Conservation (phyloP, 2,888 invertebrate genomes). For the Yponomeuta sedellus region DNA sequence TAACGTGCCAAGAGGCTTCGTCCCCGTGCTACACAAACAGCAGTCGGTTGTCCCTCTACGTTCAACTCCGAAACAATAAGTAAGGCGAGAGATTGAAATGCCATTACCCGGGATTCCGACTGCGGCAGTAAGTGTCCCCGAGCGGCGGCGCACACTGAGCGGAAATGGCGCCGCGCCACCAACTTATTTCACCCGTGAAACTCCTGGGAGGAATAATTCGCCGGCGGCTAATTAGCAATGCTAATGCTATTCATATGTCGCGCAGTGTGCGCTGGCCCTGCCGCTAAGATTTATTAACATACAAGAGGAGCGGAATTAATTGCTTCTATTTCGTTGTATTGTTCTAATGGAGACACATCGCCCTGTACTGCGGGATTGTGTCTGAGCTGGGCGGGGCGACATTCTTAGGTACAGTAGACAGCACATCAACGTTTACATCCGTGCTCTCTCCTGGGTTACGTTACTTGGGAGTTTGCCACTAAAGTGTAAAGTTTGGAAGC, state of each 20-base stretch:
- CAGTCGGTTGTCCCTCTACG: no score
- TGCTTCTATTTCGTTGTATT: constrained; percentile 3
- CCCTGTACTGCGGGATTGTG: background rate
- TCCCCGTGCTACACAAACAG: no score
- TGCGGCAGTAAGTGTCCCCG: background rate
- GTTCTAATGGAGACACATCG: constrained; percentile 2
- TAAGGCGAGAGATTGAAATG: constrained; percentile 1
- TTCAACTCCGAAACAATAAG: background rate
- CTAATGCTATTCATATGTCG: constrained; percentile 1
- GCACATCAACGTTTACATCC: no score
- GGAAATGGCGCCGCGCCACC: background rate
- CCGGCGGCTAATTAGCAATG: constrained; percentile 2
- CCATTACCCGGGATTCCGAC: background rate
- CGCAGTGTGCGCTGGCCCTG: background rate
- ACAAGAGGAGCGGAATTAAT: background rate
- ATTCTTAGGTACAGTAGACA: no score
- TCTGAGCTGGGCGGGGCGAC: background rate
- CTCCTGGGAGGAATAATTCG: constrained; percentile 2
- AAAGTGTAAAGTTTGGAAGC: no score
- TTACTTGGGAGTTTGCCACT: no score
- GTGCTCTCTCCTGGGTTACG: no score
- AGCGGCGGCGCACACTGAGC: background rate
- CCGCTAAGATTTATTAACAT: background rate
- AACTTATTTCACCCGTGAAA: constrained; percentile 3
- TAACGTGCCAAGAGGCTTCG: no score